Evolutionary conservation across 2,113 vertebrate genomes (phyloP), one percentile per base, ranked within the genome.

Genomic region (Paramisgurnus dabryanus): DNA sequence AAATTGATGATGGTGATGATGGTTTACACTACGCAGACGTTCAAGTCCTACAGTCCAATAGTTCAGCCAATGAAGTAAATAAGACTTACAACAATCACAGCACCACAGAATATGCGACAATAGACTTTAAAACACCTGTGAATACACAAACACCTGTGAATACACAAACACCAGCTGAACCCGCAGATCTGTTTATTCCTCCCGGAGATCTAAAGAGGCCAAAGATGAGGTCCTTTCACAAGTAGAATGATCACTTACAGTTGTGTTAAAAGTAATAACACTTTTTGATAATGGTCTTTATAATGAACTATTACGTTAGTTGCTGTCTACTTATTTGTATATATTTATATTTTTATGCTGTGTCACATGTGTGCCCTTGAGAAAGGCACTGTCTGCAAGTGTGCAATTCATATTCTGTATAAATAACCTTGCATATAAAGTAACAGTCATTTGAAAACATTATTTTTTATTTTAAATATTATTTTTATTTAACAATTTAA

Each of bases 21-120:
- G 53, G 2, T 9, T 27, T 96, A 47, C 93, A 95, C 55, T 96
- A 96, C 0, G 95, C 95, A 5, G 95, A 95, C 82, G 91, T 96
- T 79, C 93, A 94, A 34, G 92, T 95, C 81, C 86, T 90, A 71
- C 88, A 87, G 41, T 64, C 72, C 1, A 71, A 39, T 39, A 17
- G 39, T 43, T 7, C 45, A 1, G 43, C 87, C 91, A 0, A 81
- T 63, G 2, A 72, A 43, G 74, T 5, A 85, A 89, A 72, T 15
- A 85, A n/a, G 53, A 18, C 71, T 8, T 88, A 88, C 40, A 40
- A 18, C 15, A 70, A 88, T 34, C 41, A 61, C 76, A 87, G 84
- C 2, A 94, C 92, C 4, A 95, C 94, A 0, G 93, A 95, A 6
- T 96, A 96, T 1, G 95, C 95, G n/a, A 94, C 90, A 10, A 92